phyloP scores from a whole-genome alignment of 2,888 invertebrate genomes.

The Malacosoma neustria region DNA sequence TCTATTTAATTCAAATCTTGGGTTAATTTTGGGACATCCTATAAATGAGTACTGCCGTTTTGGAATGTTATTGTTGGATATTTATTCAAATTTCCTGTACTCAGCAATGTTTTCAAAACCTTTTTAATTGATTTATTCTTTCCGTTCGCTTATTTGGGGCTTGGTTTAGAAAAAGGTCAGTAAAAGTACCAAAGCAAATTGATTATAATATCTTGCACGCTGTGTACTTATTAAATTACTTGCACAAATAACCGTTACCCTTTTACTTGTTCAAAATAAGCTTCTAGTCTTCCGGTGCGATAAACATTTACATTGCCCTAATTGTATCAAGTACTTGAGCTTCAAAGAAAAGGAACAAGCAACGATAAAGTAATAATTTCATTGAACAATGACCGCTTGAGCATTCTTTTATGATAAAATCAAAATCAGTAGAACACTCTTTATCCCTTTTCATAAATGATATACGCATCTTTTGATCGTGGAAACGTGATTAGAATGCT shows the following conservation, averaged over 20 bases:
- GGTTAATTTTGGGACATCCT: too few relatives aligned
- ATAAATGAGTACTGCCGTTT: background rate
- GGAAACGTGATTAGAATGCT: slow-evolving; percentile 37
- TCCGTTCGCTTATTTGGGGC: too few relatives aligned
- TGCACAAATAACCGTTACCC: too few relatives aligned
- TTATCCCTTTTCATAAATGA: slow-evolving; percentile 8
- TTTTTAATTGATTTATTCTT: background rate
- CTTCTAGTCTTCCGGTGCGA: too few relatives aligned
- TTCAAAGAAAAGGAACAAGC: background rate
- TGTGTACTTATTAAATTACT: too few relatives aligned
- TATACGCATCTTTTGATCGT: slow-evolving; percentile 34
- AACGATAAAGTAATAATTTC: background rate
- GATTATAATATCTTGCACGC: too few relatives aligned
- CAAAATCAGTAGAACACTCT: background rate
- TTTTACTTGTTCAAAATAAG: too few relatives aligned
- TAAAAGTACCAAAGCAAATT: too few relatives aligned
- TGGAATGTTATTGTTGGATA: slow-evolving; percentile 3
- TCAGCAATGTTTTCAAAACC: background rate
- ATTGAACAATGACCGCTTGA: background rate
- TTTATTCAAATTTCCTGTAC: background rate
- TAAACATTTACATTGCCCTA: background rate
- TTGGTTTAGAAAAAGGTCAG: too few relatives aligned
- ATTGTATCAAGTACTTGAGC: background rate
- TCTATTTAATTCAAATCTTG: too few relatives aligned
- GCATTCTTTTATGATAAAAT: background rate